These are phyloP conservation scores for Drosophila mojavensis DNA, from an alignment of 1,140 invertebrate genomes.

Conservation along the genomic window DNA sequence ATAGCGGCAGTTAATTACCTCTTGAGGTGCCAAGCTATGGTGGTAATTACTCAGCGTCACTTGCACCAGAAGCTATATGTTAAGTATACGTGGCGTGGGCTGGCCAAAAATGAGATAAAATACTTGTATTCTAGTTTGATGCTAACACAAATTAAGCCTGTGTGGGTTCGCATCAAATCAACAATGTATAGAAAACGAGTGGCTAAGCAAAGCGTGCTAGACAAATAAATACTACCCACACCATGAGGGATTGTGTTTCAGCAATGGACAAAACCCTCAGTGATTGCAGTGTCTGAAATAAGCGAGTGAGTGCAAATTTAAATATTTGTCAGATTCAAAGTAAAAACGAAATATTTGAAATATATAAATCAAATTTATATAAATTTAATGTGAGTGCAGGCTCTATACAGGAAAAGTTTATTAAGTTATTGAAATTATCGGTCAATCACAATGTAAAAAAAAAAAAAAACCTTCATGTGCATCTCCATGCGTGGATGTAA, in stretches of 20 bases:
- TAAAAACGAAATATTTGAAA: no score
- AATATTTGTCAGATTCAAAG: no score
- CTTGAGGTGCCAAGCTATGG: slow-evolving; percentile 21
- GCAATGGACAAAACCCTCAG: not conserved
- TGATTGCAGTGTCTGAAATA: no score
- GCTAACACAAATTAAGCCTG: not conserved
- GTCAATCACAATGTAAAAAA: no score
- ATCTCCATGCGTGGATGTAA: no score
- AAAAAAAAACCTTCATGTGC: no score
- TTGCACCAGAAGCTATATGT: slow-evolving; percentile 13
- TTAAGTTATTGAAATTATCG: no score
- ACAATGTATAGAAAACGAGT: not conserved
- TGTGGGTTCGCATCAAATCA: not conserved
- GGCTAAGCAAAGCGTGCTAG: not conserved
- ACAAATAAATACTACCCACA: slow-evolving; percentile 2
- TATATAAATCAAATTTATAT: no score
- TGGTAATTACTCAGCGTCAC: slow-evolving; percentile 40
- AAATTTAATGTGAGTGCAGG: no score
- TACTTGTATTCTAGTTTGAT: slow-evolving; percentile 3
- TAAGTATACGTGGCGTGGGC: slow-evolving; percentile 25
- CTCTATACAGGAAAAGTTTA: no score
- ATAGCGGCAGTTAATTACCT: slow-evolving; percentile 32
- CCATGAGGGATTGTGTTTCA: not conserved
- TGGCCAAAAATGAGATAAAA: not conserved
- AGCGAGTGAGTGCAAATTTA: no score